Evolutionary conservation across 2,113 vertebrate species (phyloP).

Genomic region (Sceloporus tristichus): DNA sequence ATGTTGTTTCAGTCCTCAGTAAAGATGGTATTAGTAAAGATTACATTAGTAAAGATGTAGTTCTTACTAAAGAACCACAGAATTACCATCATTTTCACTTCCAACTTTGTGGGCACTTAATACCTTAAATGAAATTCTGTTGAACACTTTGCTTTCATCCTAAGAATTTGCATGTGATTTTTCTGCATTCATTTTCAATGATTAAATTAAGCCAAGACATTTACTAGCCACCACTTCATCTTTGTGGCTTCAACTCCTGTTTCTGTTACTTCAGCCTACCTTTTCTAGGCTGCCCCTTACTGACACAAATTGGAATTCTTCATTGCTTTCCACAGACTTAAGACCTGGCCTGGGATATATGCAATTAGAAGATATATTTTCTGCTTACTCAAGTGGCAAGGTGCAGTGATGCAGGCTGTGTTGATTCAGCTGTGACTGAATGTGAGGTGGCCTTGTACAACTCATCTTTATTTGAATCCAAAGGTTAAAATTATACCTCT

Average conservation of each 20-base stretch:
- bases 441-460: not conserved
- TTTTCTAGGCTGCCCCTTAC: not conserved
- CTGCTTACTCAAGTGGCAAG: conserved; percentile 6
- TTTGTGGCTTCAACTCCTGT: too few species aligned
- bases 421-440: not conserved
- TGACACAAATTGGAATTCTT: conserved; percentile 10
- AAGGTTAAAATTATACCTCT: conserved; percentile 20
- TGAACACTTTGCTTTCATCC: not conserved
- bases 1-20: too few species aligned
- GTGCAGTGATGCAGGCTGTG: conserved; percentile 5
- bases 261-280: not conserved
- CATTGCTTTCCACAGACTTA: not conserved
- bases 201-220: not conserved
- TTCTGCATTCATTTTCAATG: not conserved
- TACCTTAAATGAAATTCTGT: not conserved
- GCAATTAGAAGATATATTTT: conserved; percentile 35
- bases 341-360: conserved; percentile 33
- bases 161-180: not conserved
- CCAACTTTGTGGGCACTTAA: not conserved
- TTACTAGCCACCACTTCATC: too few species aligned
- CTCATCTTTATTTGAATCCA: not conserved
- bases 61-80: not conserved
- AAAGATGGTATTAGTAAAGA: too few species aligned
- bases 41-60: too few species aligned
- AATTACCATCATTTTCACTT: not conserved